These are phyloP conservation scores for Thripadectes ignobilis DNA, from an alignment of 2,797 vertebrate genomes.

Conservation along the genomic window DNA sequence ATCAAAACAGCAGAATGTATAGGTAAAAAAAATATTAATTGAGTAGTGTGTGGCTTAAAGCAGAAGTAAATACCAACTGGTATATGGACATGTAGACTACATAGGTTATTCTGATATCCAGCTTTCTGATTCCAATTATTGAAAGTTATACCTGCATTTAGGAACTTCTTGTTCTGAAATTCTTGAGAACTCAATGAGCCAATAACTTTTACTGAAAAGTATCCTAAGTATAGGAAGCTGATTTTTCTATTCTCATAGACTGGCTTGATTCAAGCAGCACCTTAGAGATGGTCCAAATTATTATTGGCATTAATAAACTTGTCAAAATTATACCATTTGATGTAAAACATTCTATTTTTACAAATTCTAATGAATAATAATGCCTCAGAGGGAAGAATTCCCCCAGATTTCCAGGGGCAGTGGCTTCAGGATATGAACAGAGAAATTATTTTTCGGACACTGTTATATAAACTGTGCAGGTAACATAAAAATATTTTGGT, in stretches of 20 bases:
- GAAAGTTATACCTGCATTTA: not conserved
- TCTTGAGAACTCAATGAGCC: not conserved
- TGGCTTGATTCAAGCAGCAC: not conserved
- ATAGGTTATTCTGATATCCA: not conserved
- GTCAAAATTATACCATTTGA: not conserved
- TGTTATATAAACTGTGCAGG: not conserved
- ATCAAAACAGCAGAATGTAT: conserved; percentile 43
- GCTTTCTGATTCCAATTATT: not conserved
- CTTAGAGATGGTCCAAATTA: not conserved
- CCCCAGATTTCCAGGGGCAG: not conserved
- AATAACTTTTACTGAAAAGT: not conserved
- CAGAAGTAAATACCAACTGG: not conserved
- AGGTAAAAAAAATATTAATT: conserved; percentile 1
- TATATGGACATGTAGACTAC: not conserved
- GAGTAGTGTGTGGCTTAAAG: not conserved
- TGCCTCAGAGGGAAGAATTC: not conserved
- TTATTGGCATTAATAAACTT: not conserved
- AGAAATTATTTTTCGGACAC: not conserved
- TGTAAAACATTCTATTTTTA: not conserved
- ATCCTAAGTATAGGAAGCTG: not conserved
- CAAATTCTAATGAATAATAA: not conserved
- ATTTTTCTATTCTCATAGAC: not conserved
- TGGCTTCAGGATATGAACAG: not conserved
- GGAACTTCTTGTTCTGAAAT: not conserved
- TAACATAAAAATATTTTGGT: not conserved